These are phyloP conservation scores for Trematomus loennbergii DNA, from an alignment of 2,113 vertebrate genomes.

Conservation along the genomic window DNA sequence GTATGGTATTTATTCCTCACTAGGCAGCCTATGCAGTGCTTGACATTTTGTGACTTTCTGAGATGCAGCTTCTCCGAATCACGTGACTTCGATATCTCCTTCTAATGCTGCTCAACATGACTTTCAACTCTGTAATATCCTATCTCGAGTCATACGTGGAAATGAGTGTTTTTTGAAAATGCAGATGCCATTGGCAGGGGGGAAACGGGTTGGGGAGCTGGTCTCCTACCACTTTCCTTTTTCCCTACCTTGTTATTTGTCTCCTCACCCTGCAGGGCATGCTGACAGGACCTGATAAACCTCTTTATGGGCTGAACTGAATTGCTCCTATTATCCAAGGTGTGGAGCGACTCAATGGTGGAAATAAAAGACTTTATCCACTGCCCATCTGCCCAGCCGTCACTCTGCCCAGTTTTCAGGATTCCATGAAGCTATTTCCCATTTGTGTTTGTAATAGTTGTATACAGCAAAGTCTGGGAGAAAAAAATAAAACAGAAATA, in stretches of 20 bases:
- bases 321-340: constrained; percentile 85
- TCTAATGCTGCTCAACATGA: constrained; percentile 59
- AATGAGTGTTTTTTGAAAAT: constrained; percentile 77
- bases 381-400: constrained; percentile 77
- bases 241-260: constrained; percentile 82
- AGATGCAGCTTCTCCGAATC: constrained; percentile 41
- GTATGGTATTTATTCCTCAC: constrained; percentile 9
- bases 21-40: constrained; percentile 34
- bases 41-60: constrained; percentile 57
- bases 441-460: constrained; percentile 64
- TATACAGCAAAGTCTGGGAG: constrained; percentile 28
- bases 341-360: constrained; percentile 81
- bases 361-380: constrained; percentile 82
- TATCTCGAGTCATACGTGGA: constrained; percentile 65
- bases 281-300: constrained; percentile 85
- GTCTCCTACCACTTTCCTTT: constrained; percentile 76
- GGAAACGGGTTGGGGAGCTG: constrained; percentile 75
- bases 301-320: constrained; percentile 84
- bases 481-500: constrained; percentile 13
- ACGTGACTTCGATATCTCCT: constrained; percentile 61
- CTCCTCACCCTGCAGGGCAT: constrained; percentile 81
- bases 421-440: constrained; percentile 66
- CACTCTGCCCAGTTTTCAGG: constrained; percentile 65
- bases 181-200: constrained; percentile 73
- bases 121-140: constrained; percentile 62